A percentile compares a stretch with the other conserved stretches of the same genome.
Evolutionary conservation across 2,888 invertebrate genomes (phyloP).

Genomic region (Pristionchus fissidentatus): DNA sequence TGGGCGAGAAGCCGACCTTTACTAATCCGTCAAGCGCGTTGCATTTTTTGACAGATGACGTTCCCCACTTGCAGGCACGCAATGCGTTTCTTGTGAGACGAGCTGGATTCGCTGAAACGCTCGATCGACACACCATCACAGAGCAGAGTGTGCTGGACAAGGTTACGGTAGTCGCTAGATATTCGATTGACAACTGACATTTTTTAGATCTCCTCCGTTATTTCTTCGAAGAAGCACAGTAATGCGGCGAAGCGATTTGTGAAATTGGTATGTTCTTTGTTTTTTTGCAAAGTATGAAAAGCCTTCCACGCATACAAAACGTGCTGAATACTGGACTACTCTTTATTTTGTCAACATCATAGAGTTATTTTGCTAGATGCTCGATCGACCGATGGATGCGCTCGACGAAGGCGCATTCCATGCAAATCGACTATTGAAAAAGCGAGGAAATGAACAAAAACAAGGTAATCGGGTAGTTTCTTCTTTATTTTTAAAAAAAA

Average conservation of each 20-base stretch:
- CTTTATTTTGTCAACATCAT: too few species aligned
- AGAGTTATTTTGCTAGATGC: not conserved
- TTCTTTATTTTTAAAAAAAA: not conserved
- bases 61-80: conserved; percentile 13
- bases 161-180: conserved; percentile 1
- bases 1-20: not conserved
- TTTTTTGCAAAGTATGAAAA: too few species aligned
- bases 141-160: conserved; percentile 5
- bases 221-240: not conserved
- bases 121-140: conserved; percentile 29
- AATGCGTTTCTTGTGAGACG: conserved; percentile 32
- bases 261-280: not conserved
- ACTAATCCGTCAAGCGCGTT: not conserved
- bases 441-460: not conserved
- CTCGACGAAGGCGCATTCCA: conserved; percentile 49
- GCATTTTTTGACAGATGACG: not conserved
- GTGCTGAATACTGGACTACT: too few species aligned
- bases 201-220: conserved; percentile 23
- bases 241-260: conserved; percentile 21
- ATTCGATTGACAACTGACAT: not conserved
- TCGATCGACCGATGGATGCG: conserved; percentile 46
- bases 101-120: conserved; percentile 32
- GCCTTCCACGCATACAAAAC: too few species aligned
- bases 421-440: conserved; percentile 44
- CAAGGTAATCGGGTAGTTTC: not conserved